A percentile compares a stretch with the other conserved stretches of the same genome.
phyloP scores from a whole-genome alignment of 2,888 invertebrate genomes.

The Xanthorhoe designata region DNA sequence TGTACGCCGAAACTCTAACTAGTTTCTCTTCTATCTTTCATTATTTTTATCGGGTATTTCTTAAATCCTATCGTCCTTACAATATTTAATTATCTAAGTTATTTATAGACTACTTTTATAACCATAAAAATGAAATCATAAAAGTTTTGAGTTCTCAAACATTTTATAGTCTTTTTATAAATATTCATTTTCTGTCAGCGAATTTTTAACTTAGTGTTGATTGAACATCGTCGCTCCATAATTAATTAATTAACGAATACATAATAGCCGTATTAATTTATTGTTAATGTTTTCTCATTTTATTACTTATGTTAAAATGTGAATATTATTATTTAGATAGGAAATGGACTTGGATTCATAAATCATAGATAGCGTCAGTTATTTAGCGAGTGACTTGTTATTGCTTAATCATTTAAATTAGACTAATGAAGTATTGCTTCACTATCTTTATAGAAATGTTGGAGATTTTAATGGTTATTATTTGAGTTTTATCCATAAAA shows the following conservation, averaged over 20 bases:
- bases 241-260: constrained; percentile 79
- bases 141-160: constrained; percentile 54
- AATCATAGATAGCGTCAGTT: constrained; percentile 71
- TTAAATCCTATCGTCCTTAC: constrained; percentile 56
- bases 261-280: constrained; percentile 71
- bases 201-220: constrained; percentile 74
- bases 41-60: constrained; percentile 48
- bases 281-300: constrained; percentile 68
- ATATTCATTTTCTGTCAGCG: constrained; percentile 74
- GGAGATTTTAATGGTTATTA: constrained; percentile 53
- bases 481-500: constrained; percentile 51
- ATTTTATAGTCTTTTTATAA: constrained; percentile 53
- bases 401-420: constrained; percentile 76
- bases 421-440: constrained; percentile 71
- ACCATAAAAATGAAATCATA: constrained; percentile 54
- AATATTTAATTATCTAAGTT: constrained; percentile 64
- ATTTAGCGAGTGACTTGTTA: constrained; percentile 64
- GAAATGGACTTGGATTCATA: constrained; percentile 63
- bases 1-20: neutral
- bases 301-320: constrained; percentile 65
- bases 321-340: constrained; percentile 68
- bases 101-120: constrained; percentile 67
- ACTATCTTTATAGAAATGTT: constrained; percentile 30
- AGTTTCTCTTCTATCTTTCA: constrained; percentile 7
- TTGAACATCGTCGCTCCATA: constrained; percentile 73